Evolutionary conservation across 2,888 invertebrate genomes (phyloP), one percentile per base, ranked within the genome.

Genomic region (Drosophila percnosoma): DNA sequence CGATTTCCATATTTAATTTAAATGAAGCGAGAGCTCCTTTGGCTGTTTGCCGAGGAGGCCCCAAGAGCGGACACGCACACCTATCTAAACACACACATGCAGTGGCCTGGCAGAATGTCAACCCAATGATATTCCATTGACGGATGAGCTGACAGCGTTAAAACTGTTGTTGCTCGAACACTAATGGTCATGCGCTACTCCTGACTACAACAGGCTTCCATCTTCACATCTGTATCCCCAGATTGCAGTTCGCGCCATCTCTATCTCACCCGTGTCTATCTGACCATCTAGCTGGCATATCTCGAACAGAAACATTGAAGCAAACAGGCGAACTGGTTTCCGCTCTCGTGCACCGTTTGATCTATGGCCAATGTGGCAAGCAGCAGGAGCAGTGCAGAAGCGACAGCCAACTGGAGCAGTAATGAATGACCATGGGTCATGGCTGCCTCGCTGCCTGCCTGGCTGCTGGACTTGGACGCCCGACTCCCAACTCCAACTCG

Each of bases 141-240:
- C 91, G 91, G 91, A 91, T 92, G 91, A 92, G 91, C 90, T 91
- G 91, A 91, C 91, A 91, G 91, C 89, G 91, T 91, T 91, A 91
- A 91, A 91, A 92, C 90, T 92, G 92, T 90, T 92, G 92, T 90
- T 91, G 91, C 82, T 80, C 82, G 80, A 88, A 86, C 83, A 91
- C 86, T 90, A 90, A 88, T 90, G 80, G 87, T 85, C 90, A 88
- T 83, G 79, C 71, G 79, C 74, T 73, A 34, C 70, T 68, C 71
- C 68, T 58, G 59, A 58, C 15, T 29, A 55, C 62, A 34, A 57
- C 61, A 55, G 49, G 51, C 74, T 34, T 51, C 40, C 49, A 42
- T 51, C 67, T 40, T 49, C 61, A 45, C 45, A 45, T 45, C 45
- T 45, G 45, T 45, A 24, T 45, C 24, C 21, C 15, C 21, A 45